A percentile compares a stretch with the other conserved stretches of the same genome.
Conservation (phyloP, 2,113 vertebrate genomes). For the Okapia johnstoni region DNA sequence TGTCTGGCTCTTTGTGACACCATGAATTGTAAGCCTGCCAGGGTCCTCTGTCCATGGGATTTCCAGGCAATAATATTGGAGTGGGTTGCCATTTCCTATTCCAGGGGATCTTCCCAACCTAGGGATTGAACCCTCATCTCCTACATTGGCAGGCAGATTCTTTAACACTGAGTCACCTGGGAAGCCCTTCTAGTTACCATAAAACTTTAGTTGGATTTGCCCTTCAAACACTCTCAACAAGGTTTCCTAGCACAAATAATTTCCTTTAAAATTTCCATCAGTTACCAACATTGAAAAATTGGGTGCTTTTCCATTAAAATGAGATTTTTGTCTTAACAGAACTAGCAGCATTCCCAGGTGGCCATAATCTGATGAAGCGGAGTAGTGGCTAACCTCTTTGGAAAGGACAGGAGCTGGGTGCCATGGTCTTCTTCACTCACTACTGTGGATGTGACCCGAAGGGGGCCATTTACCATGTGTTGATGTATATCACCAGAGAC, state of each 20-base stretch:
- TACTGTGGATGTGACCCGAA: background rate
- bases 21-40: background rate
- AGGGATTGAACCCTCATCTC: background rate
- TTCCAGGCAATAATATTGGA: background rate
- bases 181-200: background rate
- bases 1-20: background rate
- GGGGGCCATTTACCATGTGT: fast-evolving
- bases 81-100: background rate
- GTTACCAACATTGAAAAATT: background rate
- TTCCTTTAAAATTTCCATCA: background rate
- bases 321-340: background rate
- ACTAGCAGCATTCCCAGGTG: background rate
- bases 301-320: background rate
- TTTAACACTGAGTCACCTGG: background rate
- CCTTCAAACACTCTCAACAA: background rate
- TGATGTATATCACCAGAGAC: background rate
- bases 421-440: background rate
- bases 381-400: background rate
- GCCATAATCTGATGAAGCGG: too few relatives aligned
- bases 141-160: background rate
- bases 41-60: background rate
- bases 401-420: background rate
- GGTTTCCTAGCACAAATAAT: background rate
- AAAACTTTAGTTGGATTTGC: background rate
- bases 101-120: background rate